Evolutionary conservation across 2,888 invertebrate genomes (phyloP), one percentile per base, ranked within the genome.

Genomic region (Dichetophora obliterata): DNA sequence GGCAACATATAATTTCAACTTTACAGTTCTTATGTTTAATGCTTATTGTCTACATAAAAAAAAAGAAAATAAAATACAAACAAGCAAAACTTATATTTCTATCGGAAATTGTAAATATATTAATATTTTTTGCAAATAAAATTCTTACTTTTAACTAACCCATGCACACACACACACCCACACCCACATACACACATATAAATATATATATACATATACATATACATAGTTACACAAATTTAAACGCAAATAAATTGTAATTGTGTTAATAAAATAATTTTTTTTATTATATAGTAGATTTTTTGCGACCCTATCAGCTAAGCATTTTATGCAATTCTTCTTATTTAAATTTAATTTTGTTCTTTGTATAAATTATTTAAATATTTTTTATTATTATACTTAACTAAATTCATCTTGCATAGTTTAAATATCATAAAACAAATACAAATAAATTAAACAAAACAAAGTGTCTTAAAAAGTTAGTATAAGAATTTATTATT

Each of bases 391-490:
- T 72, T 61, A 72, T 37, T 50, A 74, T 66, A 22, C 19, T 52
- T 63, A 27, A 65, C 34, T 65, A 65, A 74, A 66, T 14, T 66
- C 54, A 66, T 74, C 54, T 74, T 54, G 50, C 68, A 68, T 68
- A 50, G 50, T 68, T 48, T 50, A 68, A 68, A 48, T n/a, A 66
- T 9, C 54, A 52, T 72, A 72, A 70, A 71, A 61, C 75, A 70
- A 75, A 79, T 75, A 77, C 69, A 78, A 75, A 80, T 71, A 79
- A 80, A 71, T 77, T 77, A 80, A 78, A 81, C 77, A 82, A 85
- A 86, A 86, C 86, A 86, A 86, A 87, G 86, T 87, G 86, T 87
- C 86, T 87, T 87, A 87, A 86, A 86, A 82, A 79, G 84, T 83
- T 87, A 87, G 87, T 84, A 85, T 86, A 87, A 87, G 86, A 84